phyloP scores from a whole-genome alignment of 2,888 invertebrate species.

The Tenthredo mesomela region DNA sequence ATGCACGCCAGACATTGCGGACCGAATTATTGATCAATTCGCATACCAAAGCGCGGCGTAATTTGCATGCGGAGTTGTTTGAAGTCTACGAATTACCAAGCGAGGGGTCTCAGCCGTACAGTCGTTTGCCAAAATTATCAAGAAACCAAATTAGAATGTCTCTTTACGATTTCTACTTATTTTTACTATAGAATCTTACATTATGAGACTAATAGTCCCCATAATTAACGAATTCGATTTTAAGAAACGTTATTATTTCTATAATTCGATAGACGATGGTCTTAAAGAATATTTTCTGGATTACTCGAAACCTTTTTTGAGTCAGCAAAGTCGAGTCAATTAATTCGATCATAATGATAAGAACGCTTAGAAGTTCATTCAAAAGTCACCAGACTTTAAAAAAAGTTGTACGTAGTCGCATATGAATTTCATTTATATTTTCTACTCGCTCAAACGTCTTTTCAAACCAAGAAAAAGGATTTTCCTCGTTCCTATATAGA shows the following conservation, averaged over 20 bases:
- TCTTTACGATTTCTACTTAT: not conserved
- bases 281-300: not conserved
- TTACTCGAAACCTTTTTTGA: not conserved
- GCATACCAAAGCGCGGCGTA: constrained; percentile 34
- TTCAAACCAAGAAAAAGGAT: not conserved
- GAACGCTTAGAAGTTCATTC: too few species aligned
- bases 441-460: not conserved
- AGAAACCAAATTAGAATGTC: not conserved
- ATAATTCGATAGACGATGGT: not conserved
- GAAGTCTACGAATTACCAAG: constrained; percentile 38
- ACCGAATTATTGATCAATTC: constrained; percentile 49
- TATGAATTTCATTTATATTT: not conserved
- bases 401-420: too few species aligned
- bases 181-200: not conserved
- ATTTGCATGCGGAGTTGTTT: constrained; percentile 41
- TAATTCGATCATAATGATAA: not conserved
- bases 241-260: not conserved
- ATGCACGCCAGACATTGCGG: constrained; percentile 34
- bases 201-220: not conserved
- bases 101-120: constrained; percentile 38
- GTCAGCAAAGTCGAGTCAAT: not conserved
- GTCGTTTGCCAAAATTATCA: constrained; percentile 32
- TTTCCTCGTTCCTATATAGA: not conserved
- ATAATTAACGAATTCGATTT: not conserved
- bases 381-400: not conserved